Conservation (phyloP, 1,140 invertebrate genomes). For the Triops longicaudatus region DNA sequence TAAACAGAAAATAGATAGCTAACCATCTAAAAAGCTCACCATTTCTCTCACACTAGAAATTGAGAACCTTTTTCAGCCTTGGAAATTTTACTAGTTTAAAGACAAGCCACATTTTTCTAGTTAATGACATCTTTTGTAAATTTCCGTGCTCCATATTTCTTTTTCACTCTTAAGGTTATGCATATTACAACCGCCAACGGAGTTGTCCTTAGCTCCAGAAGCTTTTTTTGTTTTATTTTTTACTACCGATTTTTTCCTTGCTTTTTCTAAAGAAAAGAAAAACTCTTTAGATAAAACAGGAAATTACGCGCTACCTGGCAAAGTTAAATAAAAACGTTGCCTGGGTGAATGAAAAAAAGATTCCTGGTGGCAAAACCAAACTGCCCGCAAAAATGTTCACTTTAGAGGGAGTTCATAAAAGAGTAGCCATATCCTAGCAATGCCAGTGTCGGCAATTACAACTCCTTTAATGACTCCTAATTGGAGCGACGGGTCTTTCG, state of each 20-base stretch:
- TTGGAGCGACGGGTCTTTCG: too few species aligned
- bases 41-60: too few species aligned
- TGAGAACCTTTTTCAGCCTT: too few species aligned
- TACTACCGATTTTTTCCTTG: too few species aligned
- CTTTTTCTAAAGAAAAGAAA: neutral
- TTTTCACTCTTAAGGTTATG: neutral
- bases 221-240: neutral
- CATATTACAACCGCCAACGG: neutral
- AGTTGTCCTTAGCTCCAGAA: constrained; percentile 1
- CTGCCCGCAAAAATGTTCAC: neutral
- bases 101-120: neutral
- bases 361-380: neutral
- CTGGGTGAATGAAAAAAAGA: neutral
- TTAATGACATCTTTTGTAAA: neutral
- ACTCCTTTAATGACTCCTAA: neutral
- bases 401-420: neutral
- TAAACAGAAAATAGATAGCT: neutral
- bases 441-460: neutral
- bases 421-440: neutral
- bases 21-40: neutral
- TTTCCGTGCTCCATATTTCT: neutral
- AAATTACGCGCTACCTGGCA: neutral
- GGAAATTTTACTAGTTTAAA: too few species aligned
- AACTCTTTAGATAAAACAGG: neutral
- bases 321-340: neutral